A percentile compares a stretch with the other conserved stretches of the same genome.
These are phyloP conservation scores for Caenorhabditis inopinata DNA, from an alignment of 1,140 invertebrate genomes.

Conservation along the genomic window DNA sequence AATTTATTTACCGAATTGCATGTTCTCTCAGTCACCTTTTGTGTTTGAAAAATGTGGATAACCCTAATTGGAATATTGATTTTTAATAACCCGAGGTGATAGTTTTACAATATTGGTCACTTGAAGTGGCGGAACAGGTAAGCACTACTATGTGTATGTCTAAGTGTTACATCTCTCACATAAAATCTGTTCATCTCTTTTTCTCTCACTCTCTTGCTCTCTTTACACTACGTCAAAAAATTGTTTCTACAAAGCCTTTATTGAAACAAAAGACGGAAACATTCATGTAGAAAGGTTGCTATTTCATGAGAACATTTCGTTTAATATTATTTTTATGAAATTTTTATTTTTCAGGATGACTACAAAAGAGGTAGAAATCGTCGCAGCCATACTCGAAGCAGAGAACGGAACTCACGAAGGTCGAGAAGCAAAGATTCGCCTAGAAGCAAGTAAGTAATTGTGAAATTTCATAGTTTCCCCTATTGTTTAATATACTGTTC, in stretches of 20 bases:
- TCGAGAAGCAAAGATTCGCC: conserved; percentile 31
- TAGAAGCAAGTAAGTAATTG: conserved; percentile 18
- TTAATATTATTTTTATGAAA: not conserved
- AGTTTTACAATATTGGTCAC: not conserved
- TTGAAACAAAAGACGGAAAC: not conserved
- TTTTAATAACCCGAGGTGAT: not conserved
- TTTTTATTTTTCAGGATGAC: conserved; percentile 19
- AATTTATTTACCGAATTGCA: not conserved
- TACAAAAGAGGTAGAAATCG: not conserved
- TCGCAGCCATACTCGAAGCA: not conserved
- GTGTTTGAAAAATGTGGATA: conserved; percentile 10
- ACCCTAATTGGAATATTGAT: not conserved
- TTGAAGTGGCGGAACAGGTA: not conserved
- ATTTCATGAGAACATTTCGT: not conserved
- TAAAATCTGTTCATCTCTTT: not conserved
- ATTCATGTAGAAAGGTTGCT: conserved; percentile 6
- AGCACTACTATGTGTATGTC: conserved; percentile 30
- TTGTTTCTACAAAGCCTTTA: not conserved
- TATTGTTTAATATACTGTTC: too few relatives aligned
- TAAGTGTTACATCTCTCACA: not conserved
- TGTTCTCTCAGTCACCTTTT: conserved; percentile 13
- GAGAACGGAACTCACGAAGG: conserved; percentile 9
- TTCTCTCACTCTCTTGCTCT: conserved; percentile 21
- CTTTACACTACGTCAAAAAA: not conserved
- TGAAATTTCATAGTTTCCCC: too few relatives aligned